Conservation (phyloP, 2,888 invertebrate genomes). For the Apamea sordens region DNA sequence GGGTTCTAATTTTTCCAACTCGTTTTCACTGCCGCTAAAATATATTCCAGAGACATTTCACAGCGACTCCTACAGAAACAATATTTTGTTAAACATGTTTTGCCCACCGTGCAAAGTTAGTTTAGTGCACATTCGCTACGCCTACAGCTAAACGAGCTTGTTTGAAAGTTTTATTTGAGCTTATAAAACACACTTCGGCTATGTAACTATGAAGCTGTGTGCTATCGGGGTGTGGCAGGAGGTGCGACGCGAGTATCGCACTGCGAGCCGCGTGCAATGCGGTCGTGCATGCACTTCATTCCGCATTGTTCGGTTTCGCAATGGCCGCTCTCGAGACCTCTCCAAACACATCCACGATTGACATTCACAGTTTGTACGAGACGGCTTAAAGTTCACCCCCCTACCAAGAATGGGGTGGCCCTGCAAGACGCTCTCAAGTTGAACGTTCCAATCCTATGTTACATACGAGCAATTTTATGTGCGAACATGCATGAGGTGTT, state of each 20-base stretch:
- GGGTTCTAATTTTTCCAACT: background rate
- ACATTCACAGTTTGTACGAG: slow-evolving; percentile 81
- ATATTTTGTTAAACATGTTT: slow-evolving; percentile 31
- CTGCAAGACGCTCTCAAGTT: slow-evolving; percentile 65
- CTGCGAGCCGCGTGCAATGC: slow-evolving; percentile 67
- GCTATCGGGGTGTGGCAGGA: slow-evolving; percentile 47
- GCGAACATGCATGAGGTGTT: slow-evolving; percentile 21
- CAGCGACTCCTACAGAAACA: slow-evolving; percentile 3
- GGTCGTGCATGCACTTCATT: slow-evolving; percentile 81
- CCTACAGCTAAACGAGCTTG: slow-evolving; percentile 60
- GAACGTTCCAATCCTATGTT: slow-evolving; percentile 52
- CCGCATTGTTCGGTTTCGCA: slow-evolving; percentile 85
- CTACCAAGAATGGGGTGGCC: slow-evolving; percentile 70
- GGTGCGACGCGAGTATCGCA: slow-evolving; percentile 47
- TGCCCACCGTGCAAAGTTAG: slow-evolving; percentile 42
- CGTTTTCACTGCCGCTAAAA: background rate
- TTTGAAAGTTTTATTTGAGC: slow-evolving; percentile 53
- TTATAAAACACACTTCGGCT: slow-evolving; percentile 42
- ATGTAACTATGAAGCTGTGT: slow-evolving; percentile 42
- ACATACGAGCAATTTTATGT: slow-evolving; percentile 38
- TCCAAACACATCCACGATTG: slow-evolving; percentile 81
- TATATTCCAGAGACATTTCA: slow-evolving; percentile 5
- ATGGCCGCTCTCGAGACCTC: slow-evolving; percentile 80
- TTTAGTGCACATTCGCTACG: slow-evolving; percentile 49
- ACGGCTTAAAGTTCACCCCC: slow-evolving; percentile 79